A percentile compares a stretch with the other conserved stretches of the same genome.
phyloP scores from a whole-genome alignment of 2,888 invertebrate genomes.

The Callyntrura guangdongensis region DNA sequence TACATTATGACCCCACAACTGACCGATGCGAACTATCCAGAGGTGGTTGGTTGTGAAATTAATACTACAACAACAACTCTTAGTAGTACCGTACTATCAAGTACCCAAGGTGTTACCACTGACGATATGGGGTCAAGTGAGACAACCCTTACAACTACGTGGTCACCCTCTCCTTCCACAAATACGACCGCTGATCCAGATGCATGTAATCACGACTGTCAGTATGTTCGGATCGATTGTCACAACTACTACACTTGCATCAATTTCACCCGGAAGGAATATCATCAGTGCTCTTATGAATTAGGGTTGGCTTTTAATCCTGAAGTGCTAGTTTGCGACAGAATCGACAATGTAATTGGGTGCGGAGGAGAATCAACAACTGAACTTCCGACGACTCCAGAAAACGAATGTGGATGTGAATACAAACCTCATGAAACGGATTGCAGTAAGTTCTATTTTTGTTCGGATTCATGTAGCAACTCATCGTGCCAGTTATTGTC shows the following conservation, averaged over 20 bases:
- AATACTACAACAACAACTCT: background rate
- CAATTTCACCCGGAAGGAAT: slow-evolving; percentile 50
- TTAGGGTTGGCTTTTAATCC: slow-evolving; percentile 54
- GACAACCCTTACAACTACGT: background rate
- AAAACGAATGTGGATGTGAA: slow-evolving; percentile 45
- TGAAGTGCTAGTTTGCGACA: background rate
- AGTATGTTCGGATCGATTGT: slow-evolving; percentile 43
- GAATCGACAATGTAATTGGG: slow-evolving; percentile 41
- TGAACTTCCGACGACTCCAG: background rate
- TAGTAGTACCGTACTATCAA: background rate
- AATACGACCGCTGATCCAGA: slow-evolving; percentile 21
- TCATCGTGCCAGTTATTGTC: background rate
- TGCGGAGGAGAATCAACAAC: slow-evolving; percentile 32
- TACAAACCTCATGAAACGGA: slow-evolving; percentile 41
- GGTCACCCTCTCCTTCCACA: slow-evolving; percentile 5
- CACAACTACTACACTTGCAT: slow-evolving; percentile 49
- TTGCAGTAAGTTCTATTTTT: slow-evolving; percentile 48
- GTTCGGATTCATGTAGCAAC: slow-evolving; percentile 1
- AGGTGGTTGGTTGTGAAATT: background rate
- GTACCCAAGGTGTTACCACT: background rate
- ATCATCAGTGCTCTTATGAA: slow-evolving; percentile 31
- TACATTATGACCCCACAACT: slow-evolving; percentile 53
- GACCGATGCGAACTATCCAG: slow-evolving; percentile 48
- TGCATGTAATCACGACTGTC: slow-evolving; percentile 43
- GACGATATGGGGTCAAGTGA: background rate